These are phyloP conservation scores for Hylaeus anthracinus DNA, from an alignment of 1,140 invertebrate genomes.

Conservation along the genomic window DNA sequence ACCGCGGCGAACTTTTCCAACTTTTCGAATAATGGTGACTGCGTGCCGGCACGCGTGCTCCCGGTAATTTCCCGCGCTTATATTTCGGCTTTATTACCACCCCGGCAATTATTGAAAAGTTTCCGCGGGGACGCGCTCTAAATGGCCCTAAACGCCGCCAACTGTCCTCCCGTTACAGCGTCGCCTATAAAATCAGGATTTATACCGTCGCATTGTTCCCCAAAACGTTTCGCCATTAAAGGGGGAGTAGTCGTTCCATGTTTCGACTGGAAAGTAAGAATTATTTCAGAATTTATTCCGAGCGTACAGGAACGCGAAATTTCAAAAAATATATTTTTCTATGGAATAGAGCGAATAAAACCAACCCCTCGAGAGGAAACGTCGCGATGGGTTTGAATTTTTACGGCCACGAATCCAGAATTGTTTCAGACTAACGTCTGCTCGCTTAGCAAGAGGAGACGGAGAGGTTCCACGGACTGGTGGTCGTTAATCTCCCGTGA, in stretches of 20 bases:
- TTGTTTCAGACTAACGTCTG: no score
- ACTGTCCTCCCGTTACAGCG: constrained; percentile 41
- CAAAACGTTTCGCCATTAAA: not conserved
- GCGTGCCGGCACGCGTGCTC: constrained; percentile 62
- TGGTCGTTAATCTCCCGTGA: constrained; percentile 21
- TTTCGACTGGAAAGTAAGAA: no score
- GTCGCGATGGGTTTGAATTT: no score
- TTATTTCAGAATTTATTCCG: no score
- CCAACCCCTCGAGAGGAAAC: no score
- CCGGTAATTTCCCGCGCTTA: constrained; percentile 75
- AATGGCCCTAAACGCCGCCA: constrained; percentile 46
- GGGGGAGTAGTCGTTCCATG: not conserved
- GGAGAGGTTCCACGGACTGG: not conserved
- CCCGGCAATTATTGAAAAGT: constrained; percentile 76
- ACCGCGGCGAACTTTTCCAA: constrained; percentile 72
- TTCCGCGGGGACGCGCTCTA: constrained; percentile 41
- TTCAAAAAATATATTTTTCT: no score
- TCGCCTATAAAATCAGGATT: not conserved
- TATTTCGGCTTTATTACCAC: constrained; percentile 72
- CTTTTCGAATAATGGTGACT: constrained; percentile 75
- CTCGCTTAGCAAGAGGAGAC: no score
- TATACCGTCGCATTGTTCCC: not conserved
- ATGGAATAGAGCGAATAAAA: no score
- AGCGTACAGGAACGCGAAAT: no score
- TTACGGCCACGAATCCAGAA: no score